Conservation (phyloP, 2,113 vertebrate genomes). For the Passerina amoena region DNA sequence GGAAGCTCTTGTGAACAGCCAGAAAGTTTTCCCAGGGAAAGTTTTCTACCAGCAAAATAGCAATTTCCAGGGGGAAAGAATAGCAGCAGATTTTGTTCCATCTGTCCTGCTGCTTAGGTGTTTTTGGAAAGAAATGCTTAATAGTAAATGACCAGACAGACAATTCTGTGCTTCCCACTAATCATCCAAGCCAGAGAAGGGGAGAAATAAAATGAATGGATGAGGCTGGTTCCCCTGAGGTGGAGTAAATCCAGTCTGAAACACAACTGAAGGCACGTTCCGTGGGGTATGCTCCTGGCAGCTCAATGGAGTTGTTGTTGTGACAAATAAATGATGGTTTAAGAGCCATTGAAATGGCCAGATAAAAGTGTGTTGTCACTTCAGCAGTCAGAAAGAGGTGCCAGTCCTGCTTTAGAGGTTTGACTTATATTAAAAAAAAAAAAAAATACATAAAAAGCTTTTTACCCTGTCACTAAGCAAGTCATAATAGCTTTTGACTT, state of each 20-base stretch:
- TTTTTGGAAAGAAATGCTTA: constrained; percentile 12
- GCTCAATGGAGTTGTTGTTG: constrained; percentile 35
- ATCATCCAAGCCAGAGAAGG: constrained; percentile 5
- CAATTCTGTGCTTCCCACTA: constrained; percentile 20
- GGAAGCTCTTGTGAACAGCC: not conserved
- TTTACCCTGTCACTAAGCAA: constrained; percentile 55
- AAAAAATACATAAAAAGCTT: constrained; percentile 26
- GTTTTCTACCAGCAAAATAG: not conserved
- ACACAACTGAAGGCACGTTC: constrained; percentile 32
- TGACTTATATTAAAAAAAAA: not conserved
- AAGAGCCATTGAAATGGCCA: constrained; percentile 57
- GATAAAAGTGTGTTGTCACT: constrained; percentile 48
- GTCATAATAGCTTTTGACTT: constrained; percentile 53
- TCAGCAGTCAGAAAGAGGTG: constrained; percentile 53
- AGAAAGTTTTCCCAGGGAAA: constrained; percentile 11
- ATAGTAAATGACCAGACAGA: constrained; percentile 42
- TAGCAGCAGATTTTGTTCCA: not conserved
- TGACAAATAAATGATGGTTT: constrained; percentile 53
- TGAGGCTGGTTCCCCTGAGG: not conserved
- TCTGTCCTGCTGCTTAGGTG: not conserved
- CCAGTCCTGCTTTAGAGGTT: constrained; percentile 44
- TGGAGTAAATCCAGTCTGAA: constrained; percentile 44
- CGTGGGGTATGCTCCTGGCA: not conserved
- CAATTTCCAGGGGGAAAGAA: not conserved
- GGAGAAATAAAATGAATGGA: constrained; percentile 49